Conservation (phyloP, 2,113 vertebrate genomes). For the Tamias sibiricus region DNA sequence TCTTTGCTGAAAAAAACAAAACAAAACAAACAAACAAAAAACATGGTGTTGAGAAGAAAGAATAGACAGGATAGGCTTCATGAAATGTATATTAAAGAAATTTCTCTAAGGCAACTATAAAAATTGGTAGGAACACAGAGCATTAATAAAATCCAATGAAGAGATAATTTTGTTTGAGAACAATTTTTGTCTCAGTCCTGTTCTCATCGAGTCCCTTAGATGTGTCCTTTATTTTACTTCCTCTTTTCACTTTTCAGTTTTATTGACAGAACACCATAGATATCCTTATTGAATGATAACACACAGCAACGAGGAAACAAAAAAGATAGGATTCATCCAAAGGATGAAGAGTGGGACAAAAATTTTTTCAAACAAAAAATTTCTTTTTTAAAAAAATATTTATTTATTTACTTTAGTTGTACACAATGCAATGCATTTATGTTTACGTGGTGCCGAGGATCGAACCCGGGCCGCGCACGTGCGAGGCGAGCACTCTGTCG, state of each 20-base stretch:
- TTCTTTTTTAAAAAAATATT: too few relatives aligned
- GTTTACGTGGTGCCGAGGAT: too few relatives aligned
- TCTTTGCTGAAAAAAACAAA: slow-evolving; percentile 12
- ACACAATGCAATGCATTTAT: too few relatives aligned
- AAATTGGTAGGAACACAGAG: neutral
- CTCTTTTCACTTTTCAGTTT: neutral
- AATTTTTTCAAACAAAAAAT: slow-evolving; percentile 57
- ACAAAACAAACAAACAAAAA: too few relatives aligned
- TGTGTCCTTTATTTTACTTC: neutral
- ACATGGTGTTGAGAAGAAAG: neutral
- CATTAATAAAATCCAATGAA: neutral
- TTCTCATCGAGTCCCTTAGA: neutral
- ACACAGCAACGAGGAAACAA: slow-evolving; percentile 7
- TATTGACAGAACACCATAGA: neutral
- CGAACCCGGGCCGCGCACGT: too few relatives aligned
- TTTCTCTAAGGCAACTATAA: neutral
- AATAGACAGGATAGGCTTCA: neutral
- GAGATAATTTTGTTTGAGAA: neutral
- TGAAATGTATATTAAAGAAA: neutral
- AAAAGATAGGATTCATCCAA: neutral
- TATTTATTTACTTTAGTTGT: too few relatives aligned
- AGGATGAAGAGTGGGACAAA: neutral
- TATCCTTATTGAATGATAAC: neutral
- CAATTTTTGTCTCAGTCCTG: neutral
- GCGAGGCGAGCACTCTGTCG: too few relatives aligned